Conservation (phyloP, 2,113 vertebrate genomes). For the Tiliqua scincoides region DNA sequence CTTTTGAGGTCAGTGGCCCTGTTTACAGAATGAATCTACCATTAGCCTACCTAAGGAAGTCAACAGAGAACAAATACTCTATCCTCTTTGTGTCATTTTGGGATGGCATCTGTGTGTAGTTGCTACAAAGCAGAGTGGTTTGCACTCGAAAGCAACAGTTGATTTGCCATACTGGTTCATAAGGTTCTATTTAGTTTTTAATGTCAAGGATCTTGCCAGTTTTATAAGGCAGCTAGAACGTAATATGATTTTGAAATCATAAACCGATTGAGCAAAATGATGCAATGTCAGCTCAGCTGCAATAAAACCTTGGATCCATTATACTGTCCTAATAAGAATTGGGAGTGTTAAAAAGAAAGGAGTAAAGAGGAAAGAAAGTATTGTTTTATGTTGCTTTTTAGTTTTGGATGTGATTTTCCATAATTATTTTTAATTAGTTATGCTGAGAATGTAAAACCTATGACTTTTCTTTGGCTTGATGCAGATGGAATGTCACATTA, state of each 20-base stretch:
- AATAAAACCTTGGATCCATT: constrained; percentile 4
- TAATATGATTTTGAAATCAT: background rate
- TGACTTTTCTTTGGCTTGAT: constrained; percentile 78
- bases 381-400: constrained; percentile 53
- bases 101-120: background rate
- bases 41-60: background rate
- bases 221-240: background rate
- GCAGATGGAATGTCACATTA: constrained; percentile 90
- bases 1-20: background rate
- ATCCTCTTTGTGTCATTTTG: background rate
- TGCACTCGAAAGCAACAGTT: background rate
- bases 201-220: background rate
- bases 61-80: background rate
- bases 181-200: background rate
- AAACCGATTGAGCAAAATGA: background rate
- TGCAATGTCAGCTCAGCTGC: constrained; percentile 10
- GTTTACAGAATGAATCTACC: background rate
- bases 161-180: background rate
- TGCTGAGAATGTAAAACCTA: constrained; percentile 79
- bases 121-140: background rate
- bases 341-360: background rate
- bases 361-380: constrained; percentile 14
- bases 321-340: constrained; percentile 19
- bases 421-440: constrained; percentile 95
- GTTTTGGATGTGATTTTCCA: constrained; percentile 87